These are phyloP conservation scores for Falco berigora DNA, from an alignment of 2,797 vertebrate species.

Conservation along the genomic window DNA sequence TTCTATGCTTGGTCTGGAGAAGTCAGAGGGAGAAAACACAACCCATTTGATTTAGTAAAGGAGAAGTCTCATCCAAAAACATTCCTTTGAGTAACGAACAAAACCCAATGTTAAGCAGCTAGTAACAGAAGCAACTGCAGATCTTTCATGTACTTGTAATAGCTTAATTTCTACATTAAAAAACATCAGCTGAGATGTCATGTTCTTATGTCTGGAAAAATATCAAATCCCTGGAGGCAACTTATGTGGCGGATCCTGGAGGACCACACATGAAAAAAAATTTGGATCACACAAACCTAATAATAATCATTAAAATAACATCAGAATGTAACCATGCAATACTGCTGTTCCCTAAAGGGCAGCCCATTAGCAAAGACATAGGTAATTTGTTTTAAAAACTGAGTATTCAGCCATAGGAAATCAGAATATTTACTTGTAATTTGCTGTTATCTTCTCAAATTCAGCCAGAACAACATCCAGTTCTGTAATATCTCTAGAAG, in stretches of 20 bases:
- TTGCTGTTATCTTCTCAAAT: conserved; percentile 67
- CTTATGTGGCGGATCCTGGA: neutral
- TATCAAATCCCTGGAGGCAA: neutral
- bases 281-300: neutral
- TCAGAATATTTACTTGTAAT: conserved; percentile 72
- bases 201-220: neutral
- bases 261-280: neutral
- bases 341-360: neutral
- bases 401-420: neutral
- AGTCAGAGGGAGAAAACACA: neutral
- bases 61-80: neutral
- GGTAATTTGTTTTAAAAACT: neutral
- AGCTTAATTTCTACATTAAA: neutral
- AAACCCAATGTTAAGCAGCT: neutral
- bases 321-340: neutral
- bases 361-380: neutral
- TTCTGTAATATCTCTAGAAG: conserved; percentile 63
- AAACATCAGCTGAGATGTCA: neutral
- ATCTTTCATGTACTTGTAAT: neutral
- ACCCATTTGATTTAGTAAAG: neutral
- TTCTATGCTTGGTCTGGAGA: conserved; percentile 61
- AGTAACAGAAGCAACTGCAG: neutral
- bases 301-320: neutral
- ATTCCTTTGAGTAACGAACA: neutral
- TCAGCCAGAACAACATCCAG: conserved; percentile 72